phyloP scores from a whole-genome alignment of 2,113 vertebrate genomes.

The Ciconia maguari region DNA sequence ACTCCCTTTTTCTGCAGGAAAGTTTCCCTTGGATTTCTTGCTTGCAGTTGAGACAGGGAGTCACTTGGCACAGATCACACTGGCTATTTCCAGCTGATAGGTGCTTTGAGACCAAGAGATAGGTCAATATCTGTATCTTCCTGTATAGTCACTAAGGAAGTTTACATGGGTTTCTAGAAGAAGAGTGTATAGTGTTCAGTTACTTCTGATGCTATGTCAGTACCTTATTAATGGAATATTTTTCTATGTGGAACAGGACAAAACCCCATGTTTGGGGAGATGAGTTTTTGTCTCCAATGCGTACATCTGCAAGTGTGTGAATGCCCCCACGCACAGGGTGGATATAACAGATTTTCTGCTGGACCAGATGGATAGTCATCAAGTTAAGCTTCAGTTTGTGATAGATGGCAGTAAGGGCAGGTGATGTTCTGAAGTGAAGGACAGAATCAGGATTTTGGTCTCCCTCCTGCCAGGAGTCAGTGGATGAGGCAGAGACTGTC shows the following conservation, averaged over 20 bases:
- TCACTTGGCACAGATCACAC: background rate
- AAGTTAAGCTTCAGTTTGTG: background rate
- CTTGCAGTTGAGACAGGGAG: background rate
- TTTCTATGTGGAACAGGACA: background rate
- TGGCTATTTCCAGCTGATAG: background rate
- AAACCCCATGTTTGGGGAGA: background rate
- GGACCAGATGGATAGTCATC: background rate
- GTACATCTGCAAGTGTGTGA: background rate
- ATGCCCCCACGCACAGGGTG: accelerated
- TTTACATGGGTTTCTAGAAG: background rate
- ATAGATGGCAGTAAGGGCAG: background rate
- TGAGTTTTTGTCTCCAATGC: background rate
- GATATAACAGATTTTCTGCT: background rate
- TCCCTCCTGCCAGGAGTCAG: background rate
- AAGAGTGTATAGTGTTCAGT: background rate
- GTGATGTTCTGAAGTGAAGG: background rate
- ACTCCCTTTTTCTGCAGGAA: background rate
- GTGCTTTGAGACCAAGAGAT: background rate
- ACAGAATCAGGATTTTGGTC: background rate
- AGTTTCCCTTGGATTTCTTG: background rate
- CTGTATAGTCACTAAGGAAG: background rate
- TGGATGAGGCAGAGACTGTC: background rate
- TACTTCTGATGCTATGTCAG: background rate
- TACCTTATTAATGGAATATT: background rate
- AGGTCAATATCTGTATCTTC: background rate